Base-by-base conservation (phyloP, 2,113 vertebrate species). In the Equus quagga region DNA sequence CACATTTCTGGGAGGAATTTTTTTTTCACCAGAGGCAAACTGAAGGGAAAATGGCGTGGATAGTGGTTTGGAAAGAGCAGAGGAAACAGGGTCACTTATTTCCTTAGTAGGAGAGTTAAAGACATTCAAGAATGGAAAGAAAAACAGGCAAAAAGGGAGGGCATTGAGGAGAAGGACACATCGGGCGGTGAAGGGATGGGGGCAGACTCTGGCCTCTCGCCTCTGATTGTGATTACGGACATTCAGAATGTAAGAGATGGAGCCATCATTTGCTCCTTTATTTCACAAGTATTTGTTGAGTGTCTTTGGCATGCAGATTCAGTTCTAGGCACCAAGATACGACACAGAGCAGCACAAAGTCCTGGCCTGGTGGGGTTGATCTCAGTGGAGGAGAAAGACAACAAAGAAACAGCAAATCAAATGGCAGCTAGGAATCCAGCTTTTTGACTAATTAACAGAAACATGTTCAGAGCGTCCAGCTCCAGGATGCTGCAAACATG, bases 51-150 rank as follows among this genome's bases (percentile, higher is more conserved):
- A 97, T 82, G 81, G 85, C 97, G 28, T 33, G 89, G 89, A 69
- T 19, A 60, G 93, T 95, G 86, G 95, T 86, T 98, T 98, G 97
- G 89, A 96, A 92, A 83, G 33, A 89, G 73, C 70, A 86, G 60
- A 33, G 79, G 89, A 93, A 97, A 92, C 4, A 70, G 94, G 89
- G 84, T 97, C 96, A 91, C 36, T 97, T 92, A 73, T 87, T 72
- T 91, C 96, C 87, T 94, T 95, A 95, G 92, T 31, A 88, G n/a
- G 72, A 81, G 78, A 83, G 31, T 67, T 89, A 49, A 85, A 95
- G 96, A 87, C 78, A 80, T 56, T 56, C 26, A 96, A 91, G 58
- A 89, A 72, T 67, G 82, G 81, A 89, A 97, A 97, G 79, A 75
- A 86, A 93, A 93, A 89, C n/a, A 96, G 31, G 72, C 72, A 75